Evolutionary conservation across 2,888 invertebrate genomes (phyloP).

Genomic region (Atethmia centrago): DNA sequence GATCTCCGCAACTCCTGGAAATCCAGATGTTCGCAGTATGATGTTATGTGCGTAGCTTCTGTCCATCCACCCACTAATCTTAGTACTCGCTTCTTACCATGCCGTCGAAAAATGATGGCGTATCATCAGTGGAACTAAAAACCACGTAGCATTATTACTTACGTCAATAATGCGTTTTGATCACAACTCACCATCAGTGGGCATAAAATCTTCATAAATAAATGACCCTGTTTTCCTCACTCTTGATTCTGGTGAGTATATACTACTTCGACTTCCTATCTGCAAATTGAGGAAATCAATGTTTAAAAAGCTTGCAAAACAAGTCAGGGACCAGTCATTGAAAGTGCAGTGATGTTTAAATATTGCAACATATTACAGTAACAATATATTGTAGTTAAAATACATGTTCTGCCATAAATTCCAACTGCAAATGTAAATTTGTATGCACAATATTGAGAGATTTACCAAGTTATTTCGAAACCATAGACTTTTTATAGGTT

Average conservation of each 20-base stretch:
- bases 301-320: neutral
- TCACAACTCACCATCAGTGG: conserved; percentile 96
- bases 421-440: no score
- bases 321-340: neutral
- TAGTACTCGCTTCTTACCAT: conserved; percentile 38
- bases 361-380: neutral
- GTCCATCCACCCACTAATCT: conserved; percentile 14
- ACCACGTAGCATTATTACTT: conserved; percentile 35
- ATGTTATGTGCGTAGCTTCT: conserved; percentile 36
- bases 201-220: conserved; percentile 99
- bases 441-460: no score
- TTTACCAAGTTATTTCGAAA: no score
- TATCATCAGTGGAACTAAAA: conserved; percentile 38
- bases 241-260: conserved; percentile 98
- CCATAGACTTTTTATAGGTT: no score
- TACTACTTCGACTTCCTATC: conserved; percentile 99
- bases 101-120: conserved; percentile 23
- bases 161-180: conserved; percentile 25
- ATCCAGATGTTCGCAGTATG: conserved; percentile 47
- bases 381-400: no score
- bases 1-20: conserved; percentile 57
- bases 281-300: conserved; percentile 77
- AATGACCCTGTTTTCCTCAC: conserved; percentile 99
- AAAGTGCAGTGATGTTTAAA: neutral
- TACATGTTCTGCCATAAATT: no score